A percentile compares a stretch with the other conserved stretches of the same genome.
Evolutionary conservation across 2,113 vertebrate species (phyloP).

Genomic region (rat (Rattus norvegicus)): GRCr8 NC_086020.1:110339501-110340000

Average conservation of each 20-base stretch:
- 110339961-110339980: background rate
- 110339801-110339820: background rate
- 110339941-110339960: background rate
- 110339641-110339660: conserved; percentile 28
- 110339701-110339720: background rate
- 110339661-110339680: conserved; percentile 33
- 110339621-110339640: background rate
- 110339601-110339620: conserved; percentile 33
- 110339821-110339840: background rate
- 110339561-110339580: conserved; percentile 36
- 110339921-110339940: background rate
- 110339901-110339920: background rate
- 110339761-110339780: background rate
- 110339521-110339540: background rate
- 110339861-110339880: background rate
- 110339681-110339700: conserved; percentile 42
- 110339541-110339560: conserved; percentile 36
- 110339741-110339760: background rate
- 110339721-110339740: conserved; percentile 38
- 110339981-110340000: no score
- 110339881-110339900: background rate
- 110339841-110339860: background rate
- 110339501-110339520: conserved; percentile 43
- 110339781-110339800: conserved; percentile 44
- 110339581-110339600: background rate